Evolutionary conservation across 2,888 invertebrate species (phyloP).

Genomic region (Xanthia togata): DNA sequence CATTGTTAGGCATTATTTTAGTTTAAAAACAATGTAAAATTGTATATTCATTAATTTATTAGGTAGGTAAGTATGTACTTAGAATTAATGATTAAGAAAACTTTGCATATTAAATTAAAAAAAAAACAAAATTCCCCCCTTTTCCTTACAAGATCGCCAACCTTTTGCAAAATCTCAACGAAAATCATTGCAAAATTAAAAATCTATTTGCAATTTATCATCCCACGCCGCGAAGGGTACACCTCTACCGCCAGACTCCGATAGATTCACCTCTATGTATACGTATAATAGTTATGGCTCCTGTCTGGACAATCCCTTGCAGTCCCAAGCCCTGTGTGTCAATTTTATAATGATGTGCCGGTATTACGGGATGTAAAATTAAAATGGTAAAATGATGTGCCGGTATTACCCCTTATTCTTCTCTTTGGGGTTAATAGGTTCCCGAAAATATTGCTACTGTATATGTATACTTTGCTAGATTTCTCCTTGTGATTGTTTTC

Average conservation of each 20-base stretch:
- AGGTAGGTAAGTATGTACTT: neutral
- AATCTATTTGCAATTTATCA: neutral
- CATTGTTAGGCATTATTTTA: neutral
- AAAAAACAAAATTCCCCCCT: neutral
- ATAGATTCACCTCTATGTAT: constrained; percentile 15
- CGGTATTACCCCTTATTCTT: neutral
- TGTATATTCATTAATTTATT: neutral
- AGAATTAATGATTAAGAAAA: neutral
- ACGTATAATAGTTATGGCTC: constrained; percentile 3
- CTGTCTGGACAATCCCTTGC: constrained; percentile 42
- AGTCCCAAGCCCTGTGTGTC: constrained; percentile 19
- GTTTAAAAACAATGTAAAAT: neutral
- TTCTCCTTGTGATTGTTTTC: neutral
- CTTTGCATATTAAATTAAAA: neutral
- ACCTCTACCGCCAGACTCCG: constrained; percentile 43
- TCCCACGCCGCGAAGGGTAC: neutral
- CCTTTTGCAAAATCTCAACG: neutral
- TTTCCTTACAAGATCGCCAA: neutral
- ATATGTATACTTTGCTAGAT: neutral
- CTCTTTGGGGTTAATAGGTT: constrained; percentile 6
- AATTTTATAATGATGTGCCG: constrained; percentile 43
- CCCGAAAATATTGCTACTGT: neutral
- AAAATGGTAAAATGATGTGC: too few species aligned
- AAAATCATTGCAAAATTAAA: neutral
- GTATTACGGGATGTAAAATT: constrained; percentile 2